A percentile compares a stretch with the other conserved stretches of the same genome.
Conservation (phyloP, 2,113 vertebrate species). For the Anser brachyrhynchus region DNA sequence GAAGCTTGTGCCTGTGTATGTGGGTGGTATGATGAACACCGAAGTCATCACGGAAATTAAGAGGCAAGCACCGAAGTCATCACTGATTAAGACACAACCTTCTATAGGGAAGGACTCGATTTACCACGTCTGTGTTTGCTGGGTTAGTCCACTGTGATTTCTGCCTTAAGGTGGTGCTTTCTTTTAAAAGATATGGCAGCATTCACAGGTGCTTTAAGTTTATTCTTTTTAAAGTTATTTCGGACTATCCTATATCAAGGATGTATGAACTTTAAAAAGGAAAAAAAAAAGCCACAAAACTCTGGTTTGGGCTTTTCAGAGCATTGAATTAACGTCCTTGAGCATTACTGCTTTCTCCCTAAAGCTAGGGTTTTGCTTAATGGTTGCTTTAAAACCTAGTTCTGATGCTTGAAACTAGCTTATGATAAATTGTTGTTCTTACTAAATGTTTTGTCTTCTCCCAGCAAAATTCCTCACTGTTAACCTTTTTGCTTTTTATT, state of each 20-base stretch:
- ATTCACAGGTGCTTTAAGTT: neutral
- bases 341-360: neutral
- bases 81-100: neutral
- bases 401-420: slow-evolving; percentile 2
- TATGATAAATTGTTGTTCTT: slow-evolving; percentile 11
- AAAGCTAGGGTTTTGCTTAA: neutral
- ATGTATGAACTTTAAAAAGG: neutral
- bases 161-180: neutral
- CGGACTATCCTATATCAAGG: neutral
- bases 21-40: neutral
- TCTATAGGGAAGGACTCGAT: neutral
- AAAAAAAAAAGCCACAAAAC: no score
- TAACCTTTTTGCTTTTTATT: slow-evolving; percentile 82
- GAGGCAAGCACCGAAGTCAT: neutral
- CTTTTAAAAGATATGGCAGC: neutral
- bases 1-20: neutral
- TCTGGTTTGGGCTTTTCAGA: neutral
- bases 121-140: neutral
- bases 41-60: neutral
- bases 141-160: neutral
- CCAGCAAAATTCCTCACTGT: slow-evolving; percentile 53
- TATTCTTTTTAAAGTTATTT: neutral
- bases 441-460: slow-evolving; percentile 62
- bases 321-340: neutral
- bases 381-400: neutral